A percentile compares a stretch with the other conserved stretches of the same genome.
Conservation (phyloP, 2,888 invertebrate genomes). For the Heliconius ismenius region DNA sequence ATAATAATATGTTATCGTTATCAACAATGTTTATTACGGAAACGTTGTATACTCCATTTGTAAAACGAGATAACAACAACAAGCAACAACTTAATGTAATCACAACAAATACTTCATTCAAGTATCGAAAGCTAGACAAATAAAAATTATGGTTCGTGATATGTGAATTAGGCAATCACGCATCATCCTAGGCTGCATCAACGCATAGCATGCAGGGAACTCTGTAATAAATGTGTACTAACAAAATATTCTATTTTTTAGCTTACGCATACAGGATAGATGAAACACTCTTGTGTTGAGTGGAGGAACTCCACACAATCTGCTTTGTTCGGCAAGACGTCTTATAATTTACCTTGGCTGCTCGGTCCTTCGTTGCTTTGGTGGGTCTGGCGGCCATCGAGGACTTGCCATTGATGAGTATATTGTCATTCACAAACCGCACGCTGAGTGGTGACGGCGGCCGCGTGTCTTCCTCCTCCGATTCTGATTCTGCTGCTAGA, state of each 20-base stretch:
- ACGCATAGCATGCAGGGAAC: too few species aligned
- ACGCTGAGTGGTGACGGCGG: conserved; percentile 92
- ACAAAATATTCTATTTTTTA: too few species aligned
- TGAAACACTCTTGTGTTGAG: too few species aligned
- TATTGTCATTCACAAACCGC: conserved; percentile 92
- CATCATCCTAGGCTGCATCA: too few species aligned
- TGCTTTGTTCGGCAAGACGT: too few species aligned
- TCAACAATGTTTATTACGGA: not conserved
- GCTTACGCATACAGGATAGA: too few species aligned
- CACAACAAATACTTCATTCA: not conserved
- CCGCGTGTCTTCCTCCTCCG: conserved; percentile 75
- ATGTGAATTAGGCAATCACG: too few species aligned
- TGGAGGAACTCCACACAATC: too few species aligned
- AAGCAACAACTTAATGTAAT: not conserved
- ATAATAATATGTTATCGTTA: not conserved
- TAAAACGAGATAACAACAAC: not conserved
- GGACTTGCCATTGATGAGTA: conserved; percentile 94
- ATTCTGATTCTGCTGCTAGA: conserved; percentile 72
- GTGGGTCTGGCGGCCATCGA: conserved; percentile 86
- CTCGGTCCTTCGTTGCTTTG: conserved; percentile 54
- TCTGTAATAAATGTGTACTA: too few species aligned
- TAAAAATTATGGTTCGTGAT: too few species aligned
- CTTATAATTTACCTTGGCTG: conserved; percentile 79
- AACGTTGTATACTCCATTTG: not conserved
- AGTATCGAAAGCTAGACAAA: too few species aligned